Conservation (phyloP, 2,113 vertebrate species). For the Coptodon rendalli region DNA sequence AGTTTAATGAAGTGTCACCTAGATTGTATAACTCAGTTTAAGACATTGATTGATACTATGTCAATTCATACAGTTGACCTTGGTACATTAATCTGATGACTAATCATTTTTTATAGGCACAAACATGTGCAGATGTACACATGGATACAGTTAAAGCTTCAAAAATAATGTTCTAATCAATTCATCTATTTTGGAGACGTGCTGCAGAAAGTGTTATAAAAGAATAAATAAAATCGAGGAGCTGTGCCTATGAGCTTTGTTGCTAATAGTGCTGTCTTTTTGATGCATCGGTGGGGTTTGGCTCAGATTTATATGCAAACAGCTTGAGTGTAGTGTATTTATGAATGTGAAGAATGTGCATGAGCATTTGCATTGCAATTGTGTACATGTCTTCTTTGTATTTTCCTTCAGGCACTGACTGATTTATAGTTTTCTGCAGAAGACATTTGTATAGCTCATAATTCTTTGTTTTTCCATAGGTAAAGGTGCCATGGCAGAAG, state of each 20-base stretch:
- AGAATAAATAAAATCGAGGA: not conserved
- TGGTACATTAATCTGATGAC: not conserved
- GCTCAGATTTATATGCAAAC: not conserved
- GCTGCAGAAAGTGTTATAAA: not conserved
- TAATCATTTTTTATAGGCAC: not conserved
- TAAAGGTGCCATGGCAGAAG: slow-evolving; percentile 92
- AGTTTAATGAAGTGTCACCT: not conserved
- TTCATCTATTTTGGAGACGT: not conserved
- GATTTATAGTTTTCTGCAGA: not conserved
- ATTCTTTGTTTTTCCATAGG: slow-evolving; percentile 66
- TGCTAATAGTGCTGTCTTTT: not conserved
- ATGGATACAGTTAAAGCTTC: not conserved
- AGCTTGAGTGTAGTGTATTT: not conserved
- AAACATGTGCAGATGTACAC: not conserved
- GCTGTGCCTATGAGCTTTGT: not conserved
- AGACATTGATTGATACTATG: not conserved
- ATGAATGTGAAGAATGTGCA: not conserved
- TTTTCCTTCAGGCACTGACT: not conserved
- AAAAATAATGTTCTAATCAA: not conserved
- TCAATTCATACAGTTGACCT: not conserved
- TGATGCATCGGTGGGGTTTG: not conserved
- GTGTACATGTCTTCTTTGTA: not conserved
- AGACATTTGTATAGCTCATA: not conserved
- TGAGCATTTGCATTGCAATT: not conserved
- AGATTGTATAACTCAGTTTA: not conserved